Conservation (phyloP, 2,888 invertebrate genomes). For the Smittia aterrima region DNA sequence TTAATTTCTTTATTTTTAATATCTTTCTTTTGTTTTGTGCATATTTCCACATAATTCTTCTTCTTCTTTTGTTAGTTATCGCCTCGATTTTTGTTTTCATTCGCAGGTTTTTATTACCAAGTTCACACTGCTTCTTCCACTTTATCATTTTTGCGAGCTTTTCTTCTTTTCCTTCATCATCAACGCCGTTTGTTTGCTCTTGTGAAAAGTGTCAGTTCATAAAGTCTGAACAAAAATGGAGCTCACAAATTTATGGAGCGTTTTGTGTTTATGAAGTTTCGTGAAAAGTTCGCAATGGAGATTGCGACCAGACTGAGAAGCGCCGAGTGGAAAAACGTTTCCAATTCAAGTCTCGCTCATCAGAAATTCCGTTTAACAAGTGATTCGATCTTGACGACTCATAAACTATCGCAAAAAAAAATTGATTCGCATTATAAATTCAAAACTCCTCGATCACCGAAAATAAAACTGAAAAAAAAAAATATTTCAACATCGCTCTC, state of each 20-base stretch:
- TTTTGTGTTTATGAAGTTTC: not conserved
- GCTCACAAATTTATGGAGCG: slow-evolving; percentile 9
- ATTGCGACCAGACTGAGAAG: not conserved
- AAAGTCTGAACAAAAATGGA: slow-evolving; percentile 15
- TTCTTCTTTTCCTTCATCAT: not conserved
- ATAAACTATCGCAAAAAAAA: not conserved
- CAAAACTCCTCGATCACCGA: not conserved
- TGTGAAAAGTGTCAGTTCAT: slow-evolving; percentile 23
- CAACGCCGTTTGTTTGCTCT: slow-evolving; percentile 9
- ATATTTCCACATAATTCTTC: not conserved
- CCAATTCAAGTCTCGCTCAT: not conserved
- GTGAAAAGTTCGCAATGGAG: not conserved
- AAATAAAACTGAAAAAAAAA: not conserved
- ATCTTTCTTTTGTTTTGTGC: slow-evolving; percentile 6
- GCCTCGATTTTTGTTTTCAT: slow-evolving; percentile 8
- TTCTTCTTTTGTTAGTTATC: slow-evolving; percentile 14
- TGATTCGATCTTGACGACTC: not conserved
- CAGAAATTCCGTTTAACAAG: not conserved
- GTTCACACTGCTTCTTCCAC: slow-evolving; percentile 20
- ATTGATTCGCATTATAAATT: slow-evolving; percentile 21
- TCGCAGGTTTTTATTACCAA: slow-evolving; percentile 10
- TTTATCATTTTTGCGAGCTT: not conserved
- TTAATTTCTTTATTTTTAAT: slow-evolving; percentile 26
- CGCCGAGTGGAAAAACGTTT: not conserved
- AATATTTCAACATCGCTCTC: not conserved